Evolutionary conservation across 1,140 invertebrate genomes (phyloP).

Genomic region (Drosophila paulistorum): DNA sequence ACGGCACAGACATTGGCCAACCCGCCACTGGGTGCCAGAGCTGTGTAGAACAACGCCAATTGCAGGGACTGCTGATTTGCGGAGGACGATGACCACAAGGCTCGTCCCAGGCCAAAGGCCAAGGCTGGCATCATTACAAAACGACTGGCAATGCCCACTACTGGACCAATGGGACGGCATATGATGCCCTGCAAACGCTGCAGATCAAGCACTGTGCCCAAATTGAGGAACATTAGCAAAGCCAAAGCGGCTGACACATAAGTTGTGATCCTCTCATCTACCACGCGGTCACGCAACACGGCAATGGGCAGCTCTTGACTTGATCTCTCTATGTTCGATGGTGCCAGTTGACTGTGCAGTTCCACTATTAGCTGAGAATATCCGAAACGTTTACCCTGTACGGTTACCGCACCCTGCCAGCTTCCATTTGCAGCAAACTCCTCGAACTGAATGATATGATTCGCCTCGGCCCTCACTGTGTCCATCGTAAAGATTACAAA

Average conservation of each 20-base stretch:
- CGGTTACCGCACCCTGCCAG: conserved; percentile 45
- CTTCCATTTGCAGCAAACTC: conserved; percentile 33
- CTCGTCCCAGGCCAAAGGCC: conserved; percentile 47
- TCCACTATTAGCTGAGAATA: conserved; percentile 44
- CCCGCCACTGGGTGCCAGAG: conserved; percentile 58
- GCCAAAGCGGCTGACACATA: conserved; percentile 48
- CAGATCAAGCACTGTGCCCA: conserved; percentile 95
- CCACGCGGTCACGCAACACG: conserved; percentile 33
- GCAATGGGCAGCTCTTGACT: conserved; percentile 20
- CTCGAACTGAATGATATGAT: not conserved
- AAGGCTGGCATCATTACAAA: conserved; percentile 54
- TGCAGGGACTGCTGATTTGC: conserved; percentile 33
- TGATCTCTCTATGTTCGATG: not conserved
- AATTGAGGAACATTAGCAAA: conserved; percentile 92
- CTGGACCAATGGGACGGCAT: conserved; percentile 86
- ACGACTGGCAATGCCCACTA: conserved; percentile 46
- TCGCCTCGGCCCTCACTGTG: not conserved
- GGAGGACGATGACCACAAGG: conserved; percentile 26
- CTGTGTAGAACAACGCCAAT: conserved; percentile 62
- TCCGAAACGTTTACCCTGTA: conserved; percentile 41
- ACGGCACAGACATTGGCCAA: conserved; percentile 61
- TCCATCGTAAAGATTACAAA: conserved; percentile 29
- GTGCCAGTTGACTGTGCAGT: conserved; percentile 6
- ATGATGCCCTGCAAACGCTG: conserved; percentile 88
- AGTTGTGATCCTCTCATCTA: conserved; percentile 54